These are phyloP conservation scores for Amblyjoppa fuscipennis DNA, from an alignment of 2,888 invertebrate genomes.

Conservation along the genomic window DNA sequence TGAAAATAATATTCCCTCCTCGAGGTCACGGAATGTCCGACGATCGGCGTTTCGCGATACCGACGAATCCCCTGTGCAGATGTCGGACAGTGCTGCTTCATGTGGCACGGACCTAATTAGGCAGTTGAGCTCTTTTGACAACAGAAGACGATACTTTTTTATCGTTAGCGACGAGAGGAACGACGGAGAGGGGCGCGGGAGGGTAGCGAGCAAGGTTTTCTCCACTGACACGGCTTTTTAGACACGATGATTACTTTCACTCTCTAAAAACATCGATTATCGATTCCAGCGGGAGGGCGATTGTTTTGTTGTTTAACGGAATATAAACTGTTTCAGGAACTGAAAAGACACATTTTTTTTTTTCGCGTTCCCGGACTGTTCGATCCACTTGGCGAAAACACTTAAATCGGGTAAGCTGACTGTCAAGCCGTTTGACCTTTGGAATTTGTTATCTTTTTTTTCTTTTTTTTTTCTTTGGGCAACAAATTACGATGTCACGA, in stretches of 20 bases:
- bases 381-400: not conserved
- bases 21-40: slow-evolving; percentile 49
- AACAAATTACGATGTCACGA: no score
- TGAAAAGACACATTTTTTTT: not conserved
- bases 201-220: slow-evolving; percentile 19
- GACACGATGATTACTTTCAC: slow-evolving; percentile 28
- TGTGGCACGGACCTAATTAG: slow-evolving; percentile 64
- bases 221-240: slow-evolving; percentile 3
- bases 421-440: slow-evolving; percentile 48
- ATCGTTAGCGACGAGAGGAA: slow-evolving; percentile 22
- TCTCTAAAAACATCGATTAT: slow-evolving; percentile 46
- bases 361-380: not conserved
- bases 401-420: slow-evolving; percentile 37
- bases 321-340: slow-evolving; percentile 39
- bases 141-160: slow-evolving; percentile 43
- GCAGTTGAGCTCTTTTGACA: slow-evolving; percentile 62
- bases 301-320: slow-evolving; percentile 5
- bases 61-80: slow-evolving; percentile 37
- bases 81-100: slow-evolving; percentile 57
- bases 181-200: slow-evolving; percentile 1
- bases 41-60: slow-evolving; percentile 55
- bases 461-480: no score
- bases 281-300: slow-evolving; percentile 41
- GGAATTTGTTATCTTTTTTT: slow-evolving; percentile 21
- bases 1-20: slow-evolving; percentile 34